Evolutionary conservation across 1,140 invertebrate genomes (phyloP), one percentile per base, ranked within the genome.

Genomic region (Ceratosolen fusciceps): DNA sequence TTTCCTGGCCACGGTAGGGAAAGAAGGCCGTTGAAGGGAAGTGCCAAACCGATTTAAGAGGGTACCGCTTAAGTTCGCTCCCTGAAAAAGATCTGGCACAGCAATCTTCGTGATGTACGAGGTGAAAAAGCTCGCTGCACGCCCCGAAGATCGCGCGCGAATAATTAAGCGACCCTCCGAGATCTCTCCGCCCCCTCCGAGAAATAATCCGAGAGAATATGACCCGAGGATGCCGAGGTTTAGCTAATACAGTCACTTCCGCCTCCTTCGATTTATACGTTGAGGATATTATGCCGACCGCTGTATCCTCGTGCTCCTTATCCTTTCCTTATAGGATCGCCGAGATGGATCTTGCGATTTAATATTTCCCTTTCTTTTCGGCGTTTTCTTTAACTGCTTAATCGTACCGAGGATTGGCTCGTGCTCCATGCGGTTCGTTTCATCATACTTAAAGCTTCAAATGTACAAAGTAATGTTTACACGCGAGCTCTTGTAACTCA

Each of bases 81-180:
- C 1, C 24, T 8, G 9, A n/a, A 37, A 26, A 72, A 72, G 37
- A 78, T 49, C 39, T 29, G 68, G 71, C 68, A 29, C 49, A 62
- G 54, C 54, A 72, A 78, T 62, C 76, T 77, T 29, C 26, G 29
- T 72, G 68, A 78, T 78, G 39, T 39, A 65, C 68, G 56, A 62
- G 54, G 56, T n/a, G 68, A 60, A 62, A 77, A 78, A 71, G 47
- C 47, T n/a, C 19, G 52, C 31, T 54, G 37, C 29, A 39, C 62
- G 31, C 62, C 43, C 3, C 21, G 58, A 65, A 67, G 29, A 65
- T 65, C 56, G 24, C 29, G 21, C 60, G 19, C 26, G 72, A 65
- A 65, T 75, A 75, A 75, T 52, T 26, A 37, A 75, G 74, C n/a
- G n/a, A n/a, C n/a, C 10, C 37, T 31, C 19, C 29, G 39, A 26